Base-by-base conservation (phyloP, 2,113 vertebrate species). In the Psammodynastes pulverulentus region DNA sequence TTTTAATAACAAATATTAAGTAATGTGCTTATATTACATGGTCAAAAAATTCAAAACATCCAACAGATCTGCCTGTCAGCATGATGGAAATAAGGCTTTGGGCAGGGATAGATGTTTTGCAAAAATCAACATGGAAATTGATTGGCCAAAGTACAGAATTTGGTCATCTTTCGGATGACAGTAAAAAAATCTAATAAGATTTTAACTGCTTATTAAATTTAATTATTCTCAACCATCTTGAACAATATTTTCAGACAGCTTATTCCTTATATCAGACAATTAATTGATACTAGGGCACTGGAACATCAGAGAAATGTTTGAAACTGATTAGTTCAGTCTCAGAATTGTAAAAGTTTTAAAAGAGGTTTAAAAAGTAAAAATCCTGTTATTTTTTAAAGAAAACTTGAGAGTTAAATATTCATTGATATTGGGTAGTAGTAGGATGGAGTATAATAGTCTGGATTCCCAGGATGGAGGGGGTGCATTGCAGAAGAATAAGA, bases 41-140 rank as follows among this genome's bases (percentile, higher is more conserved):
- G 43, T 67, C 51, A 91, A 91, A 54, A 24, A 90, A 87, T 86
- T 4, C 21, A 92, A n/a, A 23, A 17, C 23, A 90, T 88, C 23
- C 39, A 45, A 8, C 51, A 29, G 10, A 2, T n/a, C 3, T 6
- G n/a, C 1, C 84, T 93, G 86, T 34, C 19, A 54, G 15, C 9
- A 51, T 51, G 84, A 15, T 1, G 89, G 92, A 92, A 94, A 72
- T 1, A 84, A 86, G 21, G 34, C 4, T 46, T 24, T 45, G 51
- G 0, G 3, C 12, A 91, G 8, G 9, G 67, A 46, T 48, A 85
- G 45, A 0, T 12, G 0, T 48, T 0, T 54, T 92, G 89, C 79
- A 91, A 91, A 91, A 95, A 91, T 87, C 29, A 93, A 1, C 26
- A 43, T 5, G 62, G 58, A 92, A 84, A 91, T 87, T 53, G 19